Conservation (phyloP, 2,888 invertebrate species). For the Pomacea canaliculata region DNA sequence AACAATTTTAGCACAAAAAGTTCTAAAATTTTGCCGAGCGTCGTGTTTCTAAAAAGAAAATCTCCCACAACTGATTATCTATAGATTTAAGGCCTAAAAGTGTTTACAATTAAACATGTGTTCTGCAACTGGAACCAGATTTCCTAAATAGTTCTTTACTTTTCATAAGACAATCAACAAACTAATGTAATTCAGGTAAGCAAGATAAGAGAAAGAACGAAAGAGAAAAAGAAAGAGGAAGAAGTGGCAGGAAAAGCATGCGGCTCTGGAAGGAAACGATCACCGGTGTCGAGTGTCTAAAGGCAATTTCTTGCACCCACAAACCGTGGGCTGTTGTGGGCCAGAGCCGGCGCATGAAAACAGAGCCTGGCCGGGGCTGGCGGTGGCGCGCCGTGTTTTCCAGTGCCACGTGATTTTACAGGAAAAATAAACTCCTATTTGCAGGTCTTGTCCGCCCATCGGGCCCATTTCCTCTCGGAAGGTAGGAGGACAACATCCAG, state of each 20-base stretch:
- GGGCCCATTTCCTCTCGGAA: slow-evolving; percentile 7
- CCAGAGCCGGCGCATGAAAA: slow-evolving; percentile 2
- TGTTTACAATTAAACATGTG: too few relatives aligned
- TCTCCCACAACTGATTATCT: too few relatives aligned
- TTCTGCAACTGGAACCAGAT: too few relatives aligned
- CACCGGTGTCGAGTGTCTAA: slow-evolving; percentile 9
- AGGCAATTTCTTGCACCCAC: slow-evolving; percentile 9
- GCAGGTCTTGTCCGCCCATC: slow-evolving; percentile 20
- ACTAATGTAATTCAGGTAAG: too few relatives aligned
- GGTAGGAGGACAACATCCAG: slow-evolving; percentile 8
- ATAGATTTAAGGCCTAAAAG: too few relatives aligned
- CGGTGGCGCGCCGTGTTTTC: slow-evolving; percentile 1
- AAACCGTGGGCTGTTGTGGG: neutral
- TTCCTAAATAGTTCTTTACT: too few relatives aligned
- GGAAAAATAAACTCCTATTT: slow-evolving; percentile 20
- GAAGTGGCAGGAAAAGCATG: neutral
- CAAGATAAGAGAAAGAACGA: neutral
- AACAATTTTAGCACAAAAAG: too few relatives aligned
- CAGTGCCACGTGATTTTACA: slow-evolving; percentile 20
- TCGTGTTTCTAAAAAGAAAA: too few relatives aligned
- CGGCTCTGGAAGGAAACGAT: neutral
- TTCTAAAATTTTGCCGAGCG: too few relatives aligned
- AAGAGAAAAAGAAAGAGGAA: neutral
- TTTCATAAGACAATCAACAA: too few relatives aligned
- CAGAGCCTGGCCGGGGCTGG: neutral